Evolutionary conservation across 2,113 vertebrate species (phyloP).

Genomic region (Corydoras maculifer): DNA sequence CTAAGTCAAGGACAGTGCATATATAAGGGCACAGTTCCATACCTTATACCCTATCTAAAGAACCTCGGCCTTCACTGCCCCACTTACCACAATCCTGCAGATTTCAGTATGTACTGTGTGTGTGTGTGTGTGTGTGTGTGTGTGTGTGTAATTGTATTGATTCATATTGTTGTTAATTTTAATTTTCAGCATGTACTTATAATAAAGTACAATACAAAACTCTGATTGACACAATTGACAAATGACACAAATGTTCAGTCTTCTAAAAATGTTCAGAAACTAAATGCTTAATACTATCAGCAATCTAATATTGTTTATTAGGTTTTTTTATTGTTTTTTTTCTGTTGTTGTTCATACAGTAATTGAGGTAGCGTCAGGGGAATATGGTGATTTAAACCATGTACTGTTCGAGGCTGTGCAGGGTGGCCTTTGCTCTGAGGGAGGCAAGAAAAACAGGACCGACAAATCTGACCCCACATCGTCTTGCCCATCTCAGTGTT

Average conservation of each 20-base stretch:
- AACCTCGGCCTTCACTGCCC: conserved; percentile 93
- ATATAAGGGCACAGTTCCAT: conserved; percentile 89
- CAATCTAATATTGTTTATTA: background rate
- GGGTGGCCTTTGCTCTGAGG: conserved; percentile 83
- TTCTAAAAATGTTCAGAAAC: too few relatives aligned
- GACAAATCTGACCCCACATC: conserved; percentile 69
- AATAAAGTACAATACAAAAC: too few relatives aligned
- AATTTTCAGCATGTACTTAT: too few relatives aligned
- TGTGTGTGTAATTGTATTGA: background rate
- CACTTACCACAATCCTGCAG: conserved; percentile 96
- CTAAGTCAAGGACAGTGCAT: conserved; percentile 98
- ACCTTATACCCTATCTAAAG: conserved; percentile 96
- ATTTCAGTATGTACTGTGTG: conserved; percentile 85
- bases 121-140: conserved; percentile 6
- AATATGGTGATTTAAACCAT: conserved; percentile 93
- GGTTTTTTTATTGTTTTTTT: conserved; percentile 1
- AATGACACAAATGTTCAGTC: too few relatives aligned
- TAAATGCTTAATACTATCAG: too few relatives aligned
- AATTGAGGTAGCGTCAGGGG: conserved; percentile 95
- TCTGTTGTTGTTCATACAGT: conserved; percentile 59
- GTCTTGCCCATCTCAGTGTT: conserved; percentile 66
- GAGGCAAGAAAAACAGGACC: conserved; percentile 79
- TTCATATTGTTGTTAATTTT: too few relatives aligned
- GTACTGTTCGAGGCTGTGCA: conserved; percentile 91
- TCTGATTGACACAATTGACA: too few relatives aligned